Conservation (phyloP, 2,797 vertebrate species). For the Gambelia wislizenii region DNA sequence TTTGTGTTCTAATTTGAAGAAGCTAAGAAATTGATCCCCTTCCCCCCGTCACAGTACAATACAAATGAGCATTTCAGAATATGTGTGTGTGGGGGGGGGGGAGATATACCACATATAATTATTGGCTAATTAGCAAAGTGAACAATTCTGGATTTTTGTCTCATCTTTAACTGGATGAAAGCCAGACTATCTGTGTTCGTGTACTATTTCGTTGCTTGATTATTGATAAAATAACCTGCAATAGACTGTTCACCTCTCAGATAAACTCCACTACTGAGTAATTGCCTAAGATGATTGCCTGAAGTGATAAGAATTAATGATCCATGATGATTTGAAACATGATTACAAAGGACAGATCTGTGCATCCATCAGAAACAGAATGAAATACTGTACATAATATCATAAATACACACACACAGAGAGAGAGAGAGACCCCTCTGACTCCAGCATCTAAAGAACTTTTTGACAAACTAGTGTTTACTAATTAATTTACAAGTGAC, state of each 20-base stretch:
- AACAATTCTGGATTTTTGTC: background rate
- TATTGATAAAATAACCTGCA: background rate
- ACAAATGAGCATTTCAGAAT: background rate
- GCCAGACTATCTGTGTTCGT: background rate
- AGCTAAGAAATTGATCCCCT: no score
- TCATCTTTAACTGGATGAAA: background rate
- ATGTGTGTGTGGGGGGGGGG: background rate
- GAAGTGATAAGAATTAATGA: conserved; percentile 8
- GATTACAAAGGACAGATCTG: background rate
- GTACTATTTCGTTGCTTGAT: background rate
- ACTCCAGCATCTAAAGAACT: background rate
- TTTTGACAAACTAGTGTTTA: background rate
- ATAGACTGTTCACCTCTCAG: background rate
- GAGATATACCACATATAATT: background rate
- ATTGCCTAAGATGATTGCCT: background rate
- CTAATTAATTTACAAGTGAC: conserved; percentile 4
- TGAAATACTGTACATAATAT: conserved; percentile 11
- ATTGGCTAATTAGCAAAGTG: background rate
- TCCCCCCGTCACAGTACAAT: background rate
- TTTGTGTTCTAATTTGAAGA: background rate
- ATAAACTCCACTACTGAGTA: conserved; percentile 2
- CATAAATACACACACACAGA: background rate
- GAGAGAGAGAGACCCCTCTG: no score
- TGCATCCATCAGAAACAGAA: conserved; percentile 1
- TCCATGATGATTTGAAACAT: background rate